Conservation (phyloP, 2,113 vertebrate species). For the Clupea harengus region DNA sequence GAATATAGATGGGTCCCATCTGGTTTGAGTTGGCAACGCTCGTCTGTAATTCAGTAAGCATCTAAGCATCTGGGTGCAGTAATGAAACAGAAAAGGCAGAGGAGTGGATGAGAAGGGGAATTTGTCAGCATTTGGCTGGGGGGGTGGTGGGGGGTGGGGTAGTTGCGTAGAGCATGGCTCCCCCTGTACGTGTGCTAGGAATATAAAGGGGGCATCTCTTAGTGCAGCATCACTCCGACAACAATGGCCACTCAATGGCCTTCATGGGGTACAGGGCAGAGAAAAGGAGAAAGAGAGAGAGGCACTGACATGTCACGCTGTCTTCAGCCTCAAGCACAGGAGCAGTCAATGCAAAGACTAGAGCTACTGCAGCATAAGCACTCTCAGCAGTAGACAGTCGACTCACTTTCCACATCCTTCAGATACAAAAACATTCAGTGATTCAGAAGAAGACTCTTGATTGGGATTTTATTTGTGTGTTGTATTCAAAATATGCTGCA, state of each 20-base stretch:
- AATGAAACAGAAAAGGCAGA: constrained; percentile 71
- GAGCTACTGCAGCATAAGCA: neutral
- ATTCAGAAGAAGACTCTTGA: neutral
- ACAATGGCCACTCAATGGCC: neutral
- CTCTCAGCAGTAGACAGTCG: neutral
- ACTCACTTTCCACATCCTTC: neutral
- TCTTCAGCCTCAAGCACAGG: neutral
- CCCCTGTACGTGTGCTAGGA: neutral
- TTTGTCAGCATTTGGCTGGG: constrained; percentile 51
- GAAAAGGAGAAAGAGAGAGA: neutral
- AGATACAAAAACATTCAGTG: neutral
- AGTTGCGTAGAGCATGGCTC: neutral
- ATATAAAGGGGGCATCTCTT: neutral
- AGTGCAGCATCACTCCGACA: neutral
- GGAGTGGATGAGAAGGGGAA: constrained; percentile 51
- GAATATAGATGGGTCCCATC: constrained; percentile 81
- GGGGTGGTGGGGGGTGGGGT: neutral
- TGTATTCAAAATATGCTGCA: too few species aligned
- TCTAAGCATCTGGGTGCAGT: constrained; percentile 74
- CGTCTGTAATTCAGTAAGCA: constrained; percentile 74
- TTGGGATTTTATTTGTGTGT: too few species aligned
- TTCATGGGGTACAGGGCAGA: neutral
- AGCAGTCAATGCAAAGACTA: neutral
- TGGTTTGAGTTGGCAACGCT: constrained; percentile 72
- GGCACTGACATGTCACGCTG: neutral